Evolutionary conservation across 2,113 vertebrate genomes (phyloP).

Genomic region (Ailurus styani): DNA sequence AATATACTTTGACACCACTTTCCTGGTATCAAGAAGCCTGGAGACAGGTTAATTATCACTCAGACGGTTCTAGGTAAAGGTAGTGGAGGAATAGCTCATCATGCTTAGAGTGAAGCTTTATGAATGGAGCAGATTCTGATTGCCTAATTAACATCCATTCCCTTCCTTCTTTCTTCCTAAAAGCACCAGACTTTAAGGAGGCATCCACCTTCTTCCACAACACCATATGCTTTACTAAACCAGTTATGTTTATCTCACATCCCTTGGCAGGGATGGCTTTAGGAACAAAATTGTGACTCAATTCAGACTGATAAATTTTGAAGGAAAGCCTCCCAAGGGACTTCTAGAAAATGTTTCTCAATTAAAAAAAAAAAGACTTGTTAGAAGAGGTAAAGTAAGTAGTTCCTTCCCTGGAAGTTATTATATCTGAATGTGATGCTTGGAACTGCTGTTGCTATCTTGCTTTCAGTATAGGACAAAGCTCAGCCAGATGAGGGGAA

Average conservation of each 20-base stretch:
- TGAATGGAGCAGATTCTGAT: constrained; percentile 28
- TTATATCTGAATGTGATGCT: not conserved
- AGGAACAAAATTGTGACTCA: constrained; percentile 24
- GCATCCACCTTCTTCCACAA: constrained; percentile 31
- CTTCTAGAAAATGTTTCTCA: not conserved
- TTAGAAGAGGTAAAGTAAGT: not conserved
- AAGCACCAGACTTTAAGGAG: constrained; percentile 19
- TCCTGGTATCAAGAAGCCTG: not conserved
- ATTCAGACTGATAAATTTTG: not conserved
- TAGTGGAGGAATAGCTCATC: not conserved
- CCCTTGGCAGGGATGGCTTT: not conserved
- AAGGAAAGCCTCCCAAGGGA: not conserved
- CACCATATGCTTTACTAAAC: constrained; percentile 40
- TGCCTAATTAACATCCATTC: not conserved
- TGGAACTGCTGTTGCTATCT: not conserved
- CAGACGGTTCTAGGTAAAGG: not conserved
- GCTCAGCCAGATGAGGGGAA: not conserved
- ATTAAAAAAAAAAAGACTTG: not conserved
- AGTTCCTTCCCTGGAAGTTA: not conserved
- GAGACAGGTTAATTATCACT: not conserved
- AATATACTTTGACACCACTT: not conserved
- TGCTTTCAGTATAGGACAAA: not conserved
- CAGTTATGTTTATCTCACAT: constrained; percentile 3
- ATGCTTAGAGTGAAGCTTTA: not conserved
- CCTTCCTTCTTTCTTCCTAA: not conserved